Evolutionary conservation across 2,113 vertebrate species (phyloP).

Genomic region (Zapornia atra): DNA sequence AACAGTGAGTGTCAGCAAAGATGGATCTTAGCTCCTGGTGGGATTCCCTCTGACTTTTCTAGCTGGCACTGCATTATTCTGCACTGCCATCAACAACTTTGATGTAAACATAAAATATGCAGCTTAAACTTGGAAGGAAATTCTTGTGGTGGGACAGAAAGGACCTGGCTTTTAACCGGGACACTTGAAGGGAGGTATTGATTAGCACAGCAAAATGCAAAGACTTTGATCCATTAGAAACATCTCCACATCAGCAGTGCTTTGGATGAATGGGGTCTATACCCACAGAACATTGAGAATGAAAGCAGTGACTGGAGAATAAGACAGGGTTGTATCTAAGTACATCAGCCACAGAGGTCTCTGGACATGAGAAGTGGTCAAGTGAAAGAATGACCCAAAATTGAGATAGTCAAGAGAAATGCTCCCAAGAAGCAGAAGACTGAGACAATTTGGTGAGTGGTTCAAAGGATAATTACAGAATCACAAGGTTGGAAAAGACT

Average conservation of each 20-base stretch:
- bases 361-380: not conserved
- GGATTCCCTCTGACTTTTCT: not conserved
- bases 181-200: not conserved
- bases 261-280: not conserved
- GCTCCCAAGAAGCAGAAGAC: not conserved
- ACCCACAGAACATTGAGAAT: not conserved
- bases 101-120: not conserved
- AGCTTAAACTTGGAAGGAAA: not conserved
- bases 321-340: fast-evolving
- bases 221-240: not conserved
- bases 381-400: not conserved
- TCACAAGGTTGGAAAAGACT: too few species aligned
- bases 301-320: not conserved
- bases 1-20: not conserved
- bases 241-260: not conserved
- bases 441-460: not conserved
- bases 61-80: not conserved
- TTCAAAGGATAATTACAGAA: not conserved
- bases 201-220: not conserved
- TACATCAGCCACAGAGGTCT: not conserved
- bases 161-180: not conserved
- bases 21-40: not conserved
- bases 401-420: not conserved
- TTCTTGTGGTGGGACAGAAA: not conserved
- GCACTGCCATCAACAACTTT: not conserved